Percentiles rank a stretch among this genome's conserved stretches.
These are phyloP conservation scores for Sterrhoptilus dennistouni DNA, from an alignment of 2,113 vertebrate species.

Conservation along the genomic window DNA sequence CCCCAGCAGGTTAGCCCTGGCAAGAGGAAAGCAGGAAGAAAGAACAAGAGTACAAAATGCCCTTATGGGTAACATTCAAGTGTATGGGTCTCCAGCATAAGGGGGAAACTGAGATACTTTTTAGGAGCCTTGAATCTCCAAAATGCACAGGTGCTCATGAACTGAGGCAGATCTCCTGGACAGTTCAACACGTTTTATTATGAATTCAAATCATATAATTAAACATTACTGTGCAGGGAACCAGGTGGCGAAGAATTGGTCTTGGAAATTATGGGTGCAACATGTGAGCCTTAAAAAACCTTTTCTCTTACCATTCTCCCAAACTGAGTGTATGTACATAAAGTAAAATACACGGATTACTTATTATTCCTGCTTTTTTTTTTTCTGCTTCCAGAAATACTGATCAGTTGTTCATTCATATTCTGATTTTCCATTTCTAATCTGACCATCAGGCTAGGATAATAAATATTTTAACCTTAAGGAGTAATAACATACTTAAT, in stretches of 20 bases:
- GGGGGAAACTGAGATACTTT: neutral
- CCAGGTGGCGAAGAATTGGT: neutral
- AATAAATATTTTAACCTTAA: slow-evolving; percentile 49
- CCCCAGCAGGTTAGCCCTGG: neutral
- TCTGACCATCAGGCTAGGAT: slow-evolving; percentile 9
- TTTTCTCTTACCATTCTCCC: neutral
- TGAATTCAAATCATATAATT: neutral
- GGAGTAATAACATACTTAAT: slow-evolving; percentile 22
- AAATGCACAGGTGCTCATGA: neutral
- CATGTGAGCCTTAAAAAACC: neutral
- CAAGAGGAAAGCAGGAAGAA: neutral
- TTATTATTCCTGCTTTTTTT: neutral
- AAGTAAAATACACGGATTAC: neutral
- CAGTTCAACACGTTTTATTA: neutral
- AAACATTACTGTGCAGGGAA: neutral
- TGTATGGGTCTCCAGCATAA: neutral
- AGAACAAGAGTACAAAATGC: neutral
- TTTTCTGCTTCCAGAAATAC: neutral
- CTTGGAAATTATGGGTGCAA: neutral
- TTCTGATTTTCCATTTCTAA: neutral
- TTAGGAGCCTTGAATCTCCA: neutral
- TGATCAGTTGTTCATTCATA: neutral
- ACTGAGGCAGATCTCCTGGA: neutral
- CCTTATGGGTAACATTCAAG: neutral
- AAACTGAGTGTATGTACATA: neutral